Evolutionary conservation across 2,888 invertebrate genomes (phyloP).

Genomic region (Dichetophora obliterata): DNA sequence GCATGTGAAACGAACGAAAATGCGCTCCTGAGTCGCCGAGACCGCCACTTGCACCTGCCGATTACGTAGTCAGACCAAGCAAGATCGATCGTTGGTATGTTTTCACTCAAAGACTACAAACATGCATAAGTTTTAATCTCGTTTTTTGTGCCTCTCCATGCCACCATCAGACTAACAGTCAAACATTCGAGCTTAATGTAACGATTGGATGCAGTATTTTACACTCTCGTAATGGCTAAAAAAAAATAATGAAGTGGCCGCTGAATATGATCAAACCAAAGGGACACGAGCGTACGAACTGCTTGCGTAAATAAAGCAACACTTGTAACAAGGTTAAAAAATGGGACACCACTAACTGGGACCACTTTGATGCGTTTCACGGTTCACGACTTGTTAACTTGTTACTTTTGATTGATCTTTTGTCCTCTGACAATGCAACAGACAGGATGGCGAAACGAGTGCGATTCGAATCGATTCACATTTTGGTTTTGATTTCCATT

Average conservation of each 20-base stretch:
- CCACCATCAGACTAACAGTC: neutral
- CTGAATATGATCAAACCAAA: neutral
- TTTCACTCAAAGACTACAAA: neutral
- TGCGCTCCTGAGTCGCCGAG: neutral
- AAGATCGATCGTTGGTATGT: slow-evolving; percentile 6
- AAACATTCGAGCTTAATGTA: neutral
- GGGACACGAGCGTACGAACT: neutral
- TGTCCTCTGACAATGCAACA: no score
- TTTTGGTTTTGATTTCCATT: slow-evolving; percentile 26
- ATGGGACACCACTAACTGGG: neutral
- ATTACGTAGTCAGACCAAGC: neutral
- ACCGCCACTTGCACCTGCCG: slow-evolving; percentile 13
- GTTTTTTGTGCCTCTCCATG: neutral
- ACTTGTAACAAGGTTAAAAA: neutral
- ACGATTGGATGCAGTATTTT: neutral
- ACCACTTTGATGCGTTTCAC: neutral
- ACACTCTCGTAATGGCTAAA: slow-evolving; percentile 7
- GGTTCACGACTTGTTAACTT: slow-evolving; percentile 10
- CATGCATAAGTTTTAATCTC: neutral
- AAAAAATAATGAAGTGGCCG: slow-evolving; percentile 25
- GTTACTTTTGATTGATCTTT: slow-evolving; percentile 15
- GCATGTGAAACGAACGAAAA: neutral
- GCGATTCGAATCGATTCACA: slow-evolving; percentile 38
- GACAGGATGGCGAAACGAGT: slow-evolving; percentile 53
- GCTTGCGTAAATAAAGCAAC: neutral